Evolutionary conservation across 2,113 vertebrate genomes (phyloP), one percentile per base, ranked within the genome.

Genomic region (Deroptyus accipitrinus): DNA sequence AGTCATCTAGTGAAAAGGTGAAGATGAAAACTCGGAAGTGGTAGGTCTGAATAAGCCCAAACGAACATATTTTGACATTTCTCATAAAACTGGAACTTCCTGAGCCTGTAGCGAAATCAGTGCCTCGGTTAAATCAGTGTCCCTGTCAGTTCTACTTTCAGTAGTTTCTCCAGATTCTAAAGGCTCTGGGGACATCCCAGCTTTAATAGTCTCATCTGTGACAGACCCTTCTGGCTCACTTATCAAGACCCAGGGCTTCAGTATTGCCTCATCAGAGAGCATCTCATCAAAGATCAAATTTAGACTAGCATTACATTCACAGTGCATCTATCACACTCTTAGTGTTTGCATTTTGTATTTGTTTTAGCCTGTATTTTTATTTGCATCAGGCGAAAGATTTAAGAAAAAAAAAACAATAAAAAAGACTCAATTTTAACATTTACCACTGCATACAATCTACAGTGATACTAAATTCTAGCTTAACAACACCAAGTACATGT

Each of bases 71-170:
- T 88, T 83, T 94, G n/a, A 72, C 76, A 68, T 64, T 88, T 89
- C 15, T 87, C 44, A 73, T 89, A 80, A 87, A 91, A 67, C 67
- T 66, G 49, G 52, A 80, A 46, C 33, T 95, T 80, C 52, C 69
- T 69, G 17, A 17, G 37, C 82, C 78, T 88, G 30, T 73, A 80
- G 78, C 11, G 0, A 94, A 86, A 88, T 72, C 86, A 88, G 23
- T 63, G 62, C 63, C 66, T 75, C 48, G 27, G 73, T 95, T 75
- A 90, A 91, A 95, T 91, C 62, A 87, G 46, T 5, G 1, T 69
- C 31, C 24, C n/a, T 93, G 78, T 95, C 93, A 88, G 70, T 52
- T 91, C 49, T 85, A 48, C 62, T 92, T 84, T 48, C 22, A 89
- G 35, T 23, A 41, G 14, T 17, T 89, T 84, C 75, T 84, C 30